phyloP scores from a whole-genome alignment of 2,113 vertebrate species.

The Rhizomys pruinosus region DNA sequence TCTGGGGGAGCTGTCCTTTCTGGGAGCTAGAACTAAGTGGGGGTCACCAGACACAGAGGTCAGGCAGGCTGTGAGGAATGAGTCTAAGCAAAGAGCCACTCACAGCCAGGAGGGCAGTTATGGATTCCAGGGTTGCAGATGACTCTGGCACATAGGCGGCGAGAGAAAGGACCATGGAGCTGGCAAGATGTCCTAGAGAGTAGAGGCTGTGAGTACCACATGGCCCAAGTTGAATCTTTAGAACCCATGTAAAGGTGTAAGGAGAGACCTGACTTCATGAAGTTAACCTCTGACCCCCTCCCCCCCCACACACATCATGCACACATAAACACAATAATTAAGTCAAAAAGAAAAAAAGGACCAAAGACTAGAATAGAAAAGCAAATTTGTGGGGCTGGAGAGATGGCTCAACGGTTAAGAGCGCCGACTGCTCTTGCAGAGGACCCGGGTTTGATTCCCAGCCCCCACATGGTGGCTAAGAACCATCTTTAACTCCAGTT shows the following conservation, averaged over 20 bases:
- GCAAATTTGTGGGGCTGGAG: no score
- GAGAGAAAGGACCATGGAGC: background rate
- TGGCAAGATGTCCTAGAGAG: background rate
- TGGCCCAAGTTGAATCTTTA: no score
- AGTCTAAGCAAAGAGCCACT: background rate
- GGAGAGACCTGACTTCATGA: background rate
- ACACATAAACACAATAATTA: background rate
- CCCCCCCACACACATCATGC: background rate
- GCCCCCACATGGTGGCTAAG: no score
- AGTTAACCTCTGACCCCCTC: background rate
- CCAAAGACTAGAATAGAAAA: background rate
- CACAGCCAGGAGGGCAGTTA: background rate
- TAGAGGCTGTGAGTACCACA: no score
- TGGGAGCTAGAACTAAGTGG: background rate
- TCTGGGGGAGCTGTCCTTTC: background rate
- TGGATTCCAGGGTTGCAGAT: background rate
- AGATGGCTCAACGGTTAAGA: no score
- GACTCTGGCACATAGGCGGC: accelerated
- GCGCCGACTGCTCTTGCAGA: no score
- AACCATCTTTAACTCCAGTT: no score
- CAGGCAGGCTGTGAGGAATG: background rate
- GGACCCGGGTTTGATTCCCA: no score
- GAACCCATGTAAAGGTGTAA: no score
- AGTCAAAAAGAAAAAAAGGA: background rate
- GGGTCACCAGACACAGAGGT: background rate